Conservation (phyloP, 2,888 invertebrate species). For the Mamestra brassicae region DNA sequence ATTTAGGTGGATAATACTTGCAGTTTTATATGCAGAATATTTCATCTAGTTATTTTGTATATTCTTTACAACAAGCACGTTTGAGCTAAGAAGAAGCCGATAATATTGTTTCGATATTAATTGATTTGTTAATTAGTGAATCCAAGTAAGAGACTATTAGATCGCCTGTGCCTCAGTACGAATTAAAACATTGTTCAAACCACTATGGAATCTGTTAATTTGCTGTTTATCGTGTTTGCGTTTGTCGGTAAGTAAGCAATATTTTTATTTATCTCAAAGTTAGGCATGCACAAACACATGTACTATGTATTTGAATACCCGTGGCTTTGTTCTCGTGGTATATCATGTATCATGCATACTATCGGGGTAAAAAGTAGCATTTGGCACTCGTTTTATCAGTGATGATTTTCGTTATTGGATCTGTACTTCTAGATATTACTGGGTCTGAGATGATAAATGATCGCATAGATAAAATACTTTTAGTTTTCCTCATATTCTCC, state of each 20-base stretch:
- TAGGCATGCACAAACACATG: too few relatives aligned
- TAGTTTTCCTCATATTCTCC: too few relatives aligned
- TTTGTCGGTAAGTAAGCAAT: conserved; percentile 46
- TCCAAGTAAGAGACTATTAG: background rate
- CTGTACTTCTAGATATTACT: too few relatives aligned
- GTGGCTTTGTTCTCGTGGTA: too few relatives aligned
- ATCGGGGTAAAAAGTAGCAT: too few relatives aligned
- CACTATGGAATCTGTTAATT: conserved; percentile 40
- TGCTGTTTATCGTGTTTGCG: conserved; percentile 26
- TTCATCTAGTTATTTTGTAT: conserved; percentile 39
- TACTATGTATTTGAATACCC: too few relatives aligned
- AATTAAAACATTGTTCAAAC: conserved; percentile 20
- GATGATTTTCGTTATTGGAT: too few relatives aligned
- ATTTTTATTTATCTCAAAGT: background rate
- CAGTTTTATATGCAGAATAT: conserved; percentile 11
- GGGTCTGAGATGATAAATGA: too few relatives aligned
- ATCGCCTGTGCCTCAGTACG: conserved; percentile 38
- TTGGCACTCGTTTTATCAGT: too few relatives aligned
- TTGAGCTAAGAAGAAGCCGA: background rate
- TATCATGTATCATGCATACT: too few relatives aligned
- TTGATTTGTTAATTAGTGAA: conserved; percentile 31
- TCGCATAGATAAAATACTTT: too few relatives aligned
- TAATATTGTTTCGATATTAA: conserved; percentile 20
- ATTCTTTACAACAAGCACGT: conserved; percentile 20
- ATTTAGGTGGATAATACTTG: background rate